These are phyloP conservation scores for Picathartes gymnocephalus DNA, from an alignment of 2,113 vertebrate species.

Conservation along the genomic window DNA sequence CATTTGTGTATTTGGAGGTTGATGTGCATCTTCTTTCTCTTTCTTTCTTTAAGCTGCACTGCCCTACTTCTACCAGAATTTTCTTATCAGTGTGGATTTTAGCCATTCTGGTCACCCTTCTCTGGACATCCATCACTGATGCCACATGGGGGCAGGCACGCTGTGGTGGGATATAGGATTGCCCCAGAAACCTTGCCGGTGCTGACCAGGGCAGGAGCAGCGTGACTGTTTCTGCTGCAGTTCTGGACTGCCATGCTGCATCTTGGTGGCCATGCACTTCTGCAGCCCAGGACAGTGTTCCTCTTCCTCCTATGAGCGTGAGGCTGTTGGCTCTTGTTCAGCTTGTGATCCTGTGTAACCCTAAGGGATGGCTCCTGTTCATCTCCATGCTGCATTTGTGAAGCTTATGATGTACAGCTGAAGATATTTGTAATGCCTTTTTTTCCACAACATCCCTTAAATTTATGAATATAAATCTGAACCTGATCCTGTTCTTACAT, in stretches of 20 bases:
- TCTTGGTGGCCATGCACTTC: not conserved
- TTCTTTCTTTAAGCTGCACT: not conserved
- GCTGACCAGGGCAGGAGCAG: not conserved
- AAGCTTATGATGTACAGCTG: not conserved
- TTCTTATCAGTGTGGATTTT: not conserved
- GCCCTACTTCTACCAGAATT: not conserved
- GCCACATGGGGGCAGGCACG: rapidly evolving
- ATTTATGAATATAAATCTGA: not conserved
- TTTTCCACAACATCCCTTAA: not conserved
- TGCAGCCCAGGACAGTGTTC: not conserved
- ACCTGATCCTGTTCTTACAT: not conserved
- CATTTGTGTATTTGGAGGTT: not conserved
- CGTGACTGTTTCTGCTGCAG: rapidly evolving
- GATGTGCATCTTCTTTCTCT: not conserved
- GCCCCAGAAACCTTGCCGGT: rapidly evolving
- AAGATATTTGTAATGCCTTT: not conserved
- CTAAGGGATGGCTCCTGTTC: not conserved
- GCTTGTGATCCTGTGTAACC: rapidly evolving
- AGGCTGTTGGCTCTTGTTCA: not conserved
- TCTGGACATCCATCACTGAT: not conserved
- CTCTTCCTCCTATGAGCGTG: not conserved
- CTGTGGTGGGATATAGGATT: not conserved
- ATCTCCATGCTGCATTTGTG: not conserved
- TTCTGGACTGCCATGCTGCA: not conserved
- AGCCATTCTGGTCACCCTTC: not conserved